Percentiles rank a stretch among this genome's conserved stretches.
These are phyloP conservation scores for Rhogogaster chlorosoma DNA, from an alignment of 2,888 invertebrate species.

Conservation along the genomic window DNA sequence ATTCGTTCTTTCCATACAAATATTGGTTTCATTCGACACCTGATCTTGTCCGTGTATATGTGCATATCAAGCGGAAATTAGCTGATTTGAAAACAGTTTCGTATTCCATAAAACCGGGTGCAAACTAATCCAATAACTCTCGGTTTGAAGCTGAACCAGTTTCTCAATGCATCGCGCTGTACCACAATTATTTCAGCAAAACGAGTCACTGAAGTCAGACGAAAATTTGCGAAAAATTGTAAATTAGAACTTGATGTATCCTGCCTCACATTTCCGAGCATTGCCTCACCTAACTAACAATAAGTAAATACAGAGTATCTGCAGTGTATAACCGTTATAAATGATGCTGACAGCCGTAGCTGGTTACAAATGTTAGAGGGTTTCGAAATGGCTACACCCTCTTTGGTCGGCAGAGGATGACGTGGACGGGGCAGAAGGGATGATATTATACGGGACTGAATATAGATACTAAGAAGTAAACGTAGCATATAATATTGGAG, in stretches of 20 bases:
- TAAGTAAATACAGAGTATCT: slow-evolving; percentile 15
- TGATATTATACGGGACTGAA: neutral
- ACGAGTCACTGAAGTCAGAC: neutral
- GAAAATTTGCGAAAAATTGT: neutral
- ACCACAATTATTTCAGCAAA: neutral
- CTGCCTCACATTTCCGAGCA: neutral
- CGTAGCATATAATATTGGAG: slow-evolving; percentile 18
- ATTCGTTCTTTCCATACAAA: neutral
- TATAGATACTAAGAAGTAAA: slow-evolving; percentile 12
- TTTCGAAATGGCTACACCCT: neutral
- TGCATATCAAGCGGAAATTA: neutral
- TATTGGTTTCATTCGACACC: neutral
- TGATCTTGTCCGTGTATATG: neutral
- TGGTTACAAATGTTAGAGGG: neutral
- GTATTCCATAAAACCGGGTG: neutral
- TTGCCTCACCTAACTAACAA: neutral
- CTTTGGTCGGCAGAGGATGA: neutral
- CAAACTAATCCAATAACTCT: neutral
- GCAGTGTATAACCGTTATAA: slow-evolving; percentile 13
- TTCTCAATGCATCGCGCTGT: neutral
- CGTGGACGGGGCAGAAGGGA: neutral
- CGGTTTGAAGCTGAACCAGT: neutral
- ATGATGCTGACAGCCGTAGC: slow-evolving; percentile 14
- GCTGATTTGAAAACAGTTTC: neutral
- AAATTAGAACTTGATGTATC: neutral